Base-by-base conservation (phyloP, 2,797 vertebrate species). In the Dermochelys coriacea region DNA sequence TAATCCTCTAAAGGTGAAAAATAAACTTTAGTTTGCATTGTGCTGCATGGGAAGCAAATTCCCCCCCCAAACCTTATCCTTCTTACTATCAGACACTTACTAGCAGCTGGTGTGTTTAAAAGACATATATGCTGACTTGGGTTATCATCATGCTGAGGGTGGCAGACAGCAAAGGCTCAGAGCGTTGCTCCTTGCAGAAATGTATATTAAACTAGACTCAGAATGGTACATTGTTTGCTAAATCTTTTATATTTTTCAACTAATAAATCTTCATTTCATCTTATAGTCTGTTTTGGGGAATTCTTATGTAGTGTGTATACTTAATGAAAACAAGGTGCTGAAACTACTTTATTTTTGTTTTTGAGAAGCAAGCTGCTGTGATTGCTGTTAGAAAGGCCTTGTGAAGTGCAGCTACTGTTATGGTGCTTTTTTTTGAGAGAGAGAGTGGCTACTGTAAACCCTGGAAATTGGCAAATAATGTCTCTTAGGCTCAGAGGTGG, bases 231-330 rank as follows among this genome's bases (percentile, higher is more conserved):
- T 6, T 97, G 96, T 95, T 91, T 68, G 18, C n/a, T 21, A 64
- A n/a, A 34, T 8, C 91, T 95, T 93, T 97, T 83, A 84, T 93
- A 97, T 97, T 96, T 96, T 96, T 93, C 93, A 95, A 94, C 80
- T 95, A 97, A 97, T 97, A 97, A 96, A 96, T 92, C n/a, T 93
- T 93, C 80, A 23, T 93, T 97, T 97, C 89, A 96, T 78, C 45
- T 86, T 88, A 74, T 29, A 31, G 87, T 94, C 82, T 96, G 87
- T 85, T 94, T 81, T 82, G 85, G 92, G 7, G 93, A 71, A 71
- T 97, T 96, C 55, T 96, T 97, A 89, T 31, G 25, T 29, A 45
- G 23, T 29, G n/a, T 68, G n/a, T 77, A 5, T 77, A 29, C 8
- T 45, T 77, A 49, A 31, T 45, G 45, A 49, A 49, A 77, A 47